These are phyloP conservation scores for Gavia stellata DNA, from an alignment of 2,113 vertebrate genomes.

Conservation along the genomic window DNA sequence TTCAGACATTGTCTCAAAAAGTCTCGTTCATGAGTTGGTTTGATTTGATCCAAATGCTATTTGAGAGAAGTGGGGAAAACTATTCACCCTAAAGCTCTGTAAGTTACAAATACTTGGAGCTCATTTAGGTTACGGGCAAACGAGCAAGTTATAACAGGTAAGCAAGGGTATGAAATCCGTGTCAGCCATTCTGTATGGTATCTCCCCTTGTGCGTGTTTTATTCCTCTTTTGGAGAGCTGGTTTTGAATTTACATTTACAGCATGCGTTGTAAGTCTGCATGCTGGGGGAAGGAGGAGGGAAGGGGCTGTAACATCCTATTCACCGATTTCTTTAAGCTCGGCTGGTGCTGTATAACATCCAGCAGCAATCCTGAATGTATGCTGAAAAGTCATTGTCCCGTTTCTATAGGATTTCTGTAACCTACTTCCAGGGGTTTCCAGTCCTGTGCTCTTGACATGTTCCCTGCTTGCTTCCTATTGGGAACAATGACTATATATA, in stretches of 20 bases:
- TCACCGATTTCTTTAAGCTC: neutral
- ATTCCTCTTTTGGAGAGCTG: neutral
- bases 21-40: neutral
- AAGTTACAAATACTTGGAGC: neutral
- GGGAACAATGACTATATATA: neutral
- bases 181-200: neutral
- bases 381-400: conserved; percentile 1
- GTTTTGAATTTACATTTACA: neutral
- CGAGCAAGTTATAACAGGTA: neutral
- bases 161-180: neutral
- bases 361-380: neutral
- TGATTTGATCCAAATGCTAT: neutral
- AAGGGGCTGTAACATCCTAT: neutral
- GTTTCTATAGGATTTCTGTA: conserved; percentile 19
- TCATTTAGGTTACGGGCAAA: neutral
- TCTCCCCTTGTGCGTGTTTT: neutral
- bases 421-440: conserved; percentile 32
- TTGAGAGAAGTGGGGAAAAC: neutral
- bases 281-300: neutral
- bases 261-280: neutral
- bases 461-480: neutral
- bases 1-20: neutral
- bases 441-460: conserved; percentile 4
- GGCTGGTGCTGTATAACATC: neutral
- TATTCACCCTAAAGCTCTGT: neutral